These are phyloP conservation scores for Lepisosteus osseus DNA, from an alignment of 2,113 vertebrate genomes.

Conservation along the genomic window DNA sequence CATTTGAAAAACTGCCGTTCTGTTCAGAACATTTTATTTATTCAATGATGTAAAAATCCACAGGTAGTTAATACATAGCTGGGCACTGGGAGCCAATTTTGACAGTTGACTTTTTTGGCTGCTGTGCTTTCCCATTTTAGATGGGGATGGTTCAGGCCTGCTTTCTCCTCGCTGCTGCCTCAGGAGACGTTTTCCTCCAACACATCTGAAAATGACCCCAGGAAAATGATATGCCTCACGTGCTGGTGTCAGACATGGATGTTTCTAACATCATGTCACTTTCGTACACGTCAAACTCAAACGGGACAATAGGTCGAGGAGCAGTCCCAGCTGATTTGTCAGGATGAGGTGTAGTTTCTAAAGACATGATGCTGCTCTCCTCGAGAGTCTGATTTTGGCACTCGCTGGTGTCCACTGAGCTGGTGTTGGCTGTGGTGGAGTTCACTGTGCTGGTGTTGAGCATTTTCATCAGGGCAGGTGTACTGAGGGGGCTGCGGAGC, in stretches of 20 bases:
- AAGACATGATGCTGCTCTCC: slow-evolving; percentile 72
- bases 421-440: slow-evolving; percentile 45
- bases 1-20: too few species aligned
- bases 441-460: slow-evolving; percentile 81
- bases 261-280: slow-evolving; percentile 97
- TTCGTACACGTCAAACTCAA: slow-evolving; percentile 97
- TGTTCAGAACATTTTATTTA: slow-evolving; percentile 46
- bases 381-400: slow-evolving; percentile 73
- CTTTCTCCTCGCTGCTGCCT: background rate
- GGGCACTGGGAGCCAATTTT: slow-evolving; percentile 21
- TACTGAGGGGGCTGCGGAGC: slow-evolving; percentile 82
- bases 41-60: slow-evolving; percentile 62
- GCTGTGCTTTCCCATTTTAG: background rate
- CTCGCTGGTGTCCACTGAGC: slow-evolving; percentile 75
- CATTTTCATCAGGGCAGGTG: slow-evolving; percentile 85
- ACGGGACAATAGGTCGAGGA: slow-evolving; percentile 77
- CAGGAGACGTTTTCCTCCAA: background rate
- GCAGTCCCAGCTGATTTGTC: slow-evolving; percentile 80
- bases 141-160: background rate
- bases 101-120: background rate
- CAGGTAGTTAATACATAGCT: slow-evolving; percentile 49
- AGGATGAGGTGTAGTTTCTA: slow-evolving; percentile 73
- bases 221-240: background rate
- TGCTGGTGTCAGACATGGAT: slow-evolving; percentile 89
- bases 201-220: background rate